phyloP scores from a whole-genome alignment of 1,140 invertebrate species.

The Amyelois transitella region DNA sequence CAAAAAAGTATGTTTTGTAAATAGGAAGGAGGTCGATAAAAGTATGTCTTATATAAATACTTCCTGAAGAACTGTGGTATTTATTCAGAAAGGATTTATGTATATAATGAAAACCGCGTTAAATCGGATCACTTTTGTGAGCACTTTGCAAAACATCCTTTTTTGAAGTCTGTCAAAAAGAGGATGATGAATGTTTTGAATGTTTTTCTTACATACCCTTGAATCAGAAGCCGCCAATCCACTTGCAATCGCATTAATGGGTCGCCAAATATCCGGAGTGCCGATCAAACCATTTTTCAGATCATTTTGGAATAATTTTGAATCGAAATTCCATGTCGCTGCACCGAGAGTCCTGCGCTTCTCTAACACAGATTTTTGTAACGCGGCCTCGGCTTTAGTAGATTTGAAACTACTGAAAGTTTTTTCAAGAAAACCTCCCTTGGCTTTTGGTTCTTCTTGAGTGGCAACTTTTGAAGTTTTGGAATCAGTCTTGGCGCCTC shows the following conservation, averaged over 20 bases:
- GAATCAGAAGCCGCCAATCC: slow-evolving; percentile 77
- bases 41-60: no score
- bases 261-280: slow-evolving; percentile 85
- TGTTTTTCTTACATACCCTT: slow-evolving; percentile 64
- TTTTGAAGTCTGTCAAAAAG: no score
- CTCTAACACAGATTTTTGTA: slow-evolving; percentile 73
- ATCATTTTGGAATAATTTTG: slow-evolving; percentile 80
- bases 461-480: slow-evolving; percentile 65
- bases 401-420: slow-evolving; percentile 60
- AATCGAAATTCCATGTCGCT: slow-evolving; percentile 82
- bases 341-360: slow-evolving; percentile 80
- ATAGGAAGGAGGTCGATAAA: no score
- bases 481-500: slow-evolving; percentile 51
- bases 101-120: no score
- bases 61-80: no score
- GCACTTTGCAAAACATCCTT: no score
- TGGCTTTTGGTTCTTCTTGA: slow-evolving; percentile 50
- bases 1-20: no score
- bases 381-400: slow-evolving; percentile 48
- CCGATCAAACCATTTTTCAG: slow-evolving; percentile 77
- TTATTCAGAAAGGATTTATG: no score
- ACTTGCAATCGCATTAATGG: slow-evolving; percentile 81
- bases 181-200: no score
- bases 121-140: no score
- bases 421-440: slow-evolving; percentile 51